Conservation (phyloP, 2,888 invertebrate species). For the Eledona agricola region DNA sequence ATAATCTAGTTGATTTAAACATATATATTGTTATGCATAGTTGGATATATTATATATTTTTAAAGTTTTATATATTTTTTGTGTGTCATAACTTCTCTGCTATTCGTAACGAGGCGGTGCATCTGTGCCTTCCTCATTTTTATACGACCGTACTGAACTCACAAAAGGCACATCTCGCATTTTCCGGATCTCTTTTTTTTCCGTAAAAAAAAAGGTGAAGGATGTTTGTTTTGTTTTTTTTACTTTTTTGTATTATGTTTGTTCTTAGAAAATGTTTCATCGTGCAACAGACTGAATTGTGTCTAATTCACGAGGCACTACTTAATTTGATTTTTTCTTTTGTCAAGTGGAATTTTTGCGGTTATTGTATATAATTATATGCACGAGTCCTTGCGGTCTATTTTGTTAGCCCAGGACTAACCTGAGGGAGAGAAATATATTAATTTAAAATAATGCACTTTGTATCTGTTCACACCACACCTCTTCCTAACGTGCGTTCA, state of each 20-base stretch:
- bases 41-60: constrained; percentile 46
- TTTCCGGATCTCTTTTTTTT: constrained; percentile 43
- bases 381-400: constrained; percentile 60
- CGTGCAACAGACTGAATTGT: constrained; percentile 51
- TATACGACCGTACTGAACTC: constrained; percentile 57
- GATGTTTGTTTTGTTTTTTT: constrained; percentile 37
- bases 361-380: constrained; percentile 51
- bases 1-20: constrained; percentile 39
- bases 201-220: constrained; percentile 47
- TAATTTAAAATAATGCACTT: constrained; percentile 46
- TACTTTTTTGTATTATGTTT: constrained; percentile 37
- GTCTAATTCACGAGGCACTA: constrained; percentile 44
- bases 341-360: constrained; percentile 50
- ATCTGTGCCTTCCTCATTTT: constrained; percentile 61
- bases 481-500: too few species aligned
- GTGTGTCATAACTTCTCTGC: constrained; percentile 61
- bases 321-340: constrained; percentile 50
- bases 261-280: constrained; percentile 34
- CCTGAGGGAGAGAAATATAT: constrained; percentile 63
- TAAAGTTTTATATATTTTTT: constrained; percentile 48
- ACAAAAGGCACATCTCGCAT: constrained; percentile 42
- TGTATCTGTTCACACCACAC: constrained; percentile 15
- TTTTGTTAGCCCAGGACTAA: constrained; percentile 63
- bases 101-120: constrained; percentile 57
- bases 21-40: constrained; percentile 38